Percentiles rank a stretch among this genome's conserved stretches.
Conservation (phyloP, 2,888 invertebrate genomes). For the Heliothis peltigera region DNA sequence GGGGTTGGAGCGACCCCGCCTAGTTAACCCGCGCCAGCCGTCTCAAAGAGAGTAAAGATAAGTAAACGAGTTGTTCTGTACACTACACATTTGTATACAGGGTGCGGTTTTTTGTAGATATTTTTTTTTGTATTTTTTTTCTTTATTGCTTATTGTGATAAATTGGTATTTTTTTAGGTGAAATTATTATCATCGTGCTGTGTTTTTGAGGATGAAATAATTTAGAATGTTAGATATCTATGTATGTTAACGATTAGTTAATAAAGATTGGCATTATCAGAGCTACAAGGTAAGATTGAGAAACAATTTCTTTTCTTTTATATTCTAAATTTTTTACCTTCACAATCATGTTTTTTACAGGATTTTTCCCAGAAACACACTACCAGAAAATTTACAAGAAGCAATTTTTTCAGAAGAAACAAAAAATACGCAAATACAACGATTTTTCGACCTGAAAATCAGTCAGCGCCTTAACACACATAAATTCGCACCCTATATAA, state of each 20-base stretch:
- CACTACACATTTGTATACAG: conserved; percentile 69
- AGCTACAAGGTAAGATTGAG: too few relatives aligned
- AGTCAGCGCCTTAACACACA: conserved; percentile 66
- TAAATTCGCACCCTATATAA: conserved; percentile 89
- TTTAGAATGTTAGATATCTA: too few relatives aligned
- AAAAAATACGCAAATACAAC: not conserved
- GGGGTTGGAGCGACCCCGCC: conserved; percentile 56
- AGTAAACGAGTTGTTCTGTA: conserved; percentile 76
- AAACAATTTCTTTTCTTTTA: too few relatives aligned
- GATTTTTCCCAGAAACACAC: too few relatives aligned
- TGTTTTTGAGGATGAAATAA: too few relatives aligned
- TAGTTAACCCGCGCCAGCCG: conserved; percentile 54
- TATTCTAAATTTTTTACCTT: too few relatives aligned
- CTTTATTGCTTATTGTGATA: too few relatives aligned
- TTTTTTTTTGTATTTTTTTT: not conserved
- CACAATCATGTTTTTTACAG: too few relatives aligned
- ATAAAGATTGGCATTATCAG: too few relatives aligned
- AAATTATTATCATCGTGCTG: not conserved
- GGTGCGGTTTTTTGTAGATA: conserved; percentile 52
- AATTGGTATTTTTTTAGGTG: not conserved
- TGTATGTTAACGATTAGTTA: too few relatives aligned
- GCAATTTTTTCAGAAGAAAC: not conserved
- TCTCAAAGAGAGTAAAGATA: conserved; percentile 81
- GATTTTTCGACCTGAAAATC: conserved; percentile 59
- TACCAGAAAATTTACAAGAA: too few relatives aligned